A percentile compares a stretch with the other conserved stretches of the same genome.
These are phyloP conservation scores for Eurytoma californica DNA, from an alignment of 2,888 invertebrate genomes.

Conservation along the genomic window DNA sequence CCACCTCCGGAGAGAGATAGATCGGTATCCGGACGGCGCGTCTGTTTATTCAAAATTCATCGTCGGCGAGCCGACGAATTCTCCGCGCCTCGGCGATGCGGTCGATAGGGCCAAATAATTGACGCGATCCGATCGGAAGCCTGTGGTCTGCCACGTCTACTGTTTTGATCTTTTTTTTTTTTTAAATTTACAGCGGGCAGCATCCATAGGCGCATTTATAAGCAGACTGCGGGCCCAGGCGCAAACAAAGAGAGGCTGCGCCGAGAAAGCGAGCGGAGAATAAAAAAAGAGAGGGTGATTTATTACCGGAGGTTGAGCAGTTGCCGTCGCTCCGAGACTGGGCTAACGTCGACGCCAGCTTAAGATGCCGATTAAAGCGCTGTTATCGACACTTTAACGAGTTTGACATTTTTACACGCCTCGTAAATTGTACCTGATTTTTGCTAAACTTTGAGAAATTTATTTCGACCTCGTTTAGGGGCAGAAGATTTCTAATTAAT, in stretches of 20 bases:
- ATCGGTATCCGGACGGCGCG: slow-evolving; percentile 25
- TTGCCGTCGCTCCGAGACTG: too few species aligned
- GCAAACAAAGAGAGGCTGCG: slow-evolving; percentile 13
- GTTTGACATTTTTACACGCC: too few species aligned
- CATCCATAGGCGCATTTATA: not conserved
- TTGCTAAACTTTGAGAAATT: too few species aligned
- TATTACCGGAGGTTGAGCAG: slow-evolving; percentile 12
- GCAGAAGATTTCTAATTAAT: too few species aligned
- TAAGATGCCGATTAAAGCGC: slow-evolving; percentile 43
- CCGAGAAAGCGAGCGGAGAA: not conserved
- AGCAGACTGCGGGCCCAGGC: not conserved
- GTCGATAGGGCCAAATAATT: slow-evolving; percentile 26
- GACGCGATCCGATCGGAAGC: slow-evolving; percentile 3
- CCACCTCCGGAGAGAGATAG: not conserved
- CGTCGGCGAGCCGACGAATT: not conserved
- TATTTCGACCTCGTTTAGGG: too few species aligned
- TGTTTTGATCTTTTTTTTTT: too few species aligned
- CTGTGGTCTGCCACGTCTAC: too few species aligned
- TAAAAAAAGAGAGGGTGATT: slow-evolving; percentile 31
- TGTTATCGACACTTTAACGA: slow-evolving; percentile 39
- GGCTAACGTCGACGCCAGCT: not conserved
- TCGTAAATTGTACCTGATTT: too few species aligned
- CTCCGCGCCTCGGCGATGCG: not conserved
- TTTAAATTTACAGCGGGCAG: too few species aligned
- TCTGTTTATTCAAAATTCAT: slow-evolving; percentile 47